Conservation (phyloP, 1,140 invertebrate species). For the Pseudomyrmex pallidus region DNA sequence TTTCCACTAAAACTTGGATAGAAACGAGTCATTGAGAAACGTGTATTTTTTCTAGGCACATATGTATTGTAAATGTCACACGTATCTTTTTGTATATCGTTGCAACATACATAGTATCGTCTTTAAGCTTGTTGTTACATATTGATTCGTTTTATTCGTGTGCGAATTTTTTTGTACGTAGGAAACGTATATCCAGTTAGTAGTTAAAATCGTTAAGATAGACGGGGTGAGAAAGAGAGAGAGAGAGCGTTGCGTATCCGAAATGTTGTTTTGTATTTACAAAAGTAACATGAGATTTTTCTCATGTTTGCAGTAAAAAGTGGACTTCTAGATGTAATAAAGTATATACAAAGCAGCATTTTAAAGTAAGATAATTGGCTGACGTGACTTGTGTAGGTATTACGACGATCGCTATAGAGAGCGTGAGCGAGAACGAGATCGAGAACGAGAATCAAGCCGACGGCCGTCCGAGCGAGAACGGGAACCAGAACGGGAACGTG, state of each 20-base stretch:
- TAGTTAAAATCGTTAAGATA: conserved; percentile 6
- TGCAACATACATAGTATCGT: conserved; percentile 2
- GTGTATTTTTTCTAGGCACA: conserved; percentile 10
- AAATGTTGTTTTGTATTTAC: conserved; percentile 34
- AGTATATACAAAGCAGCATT: conserved; percentile 55
- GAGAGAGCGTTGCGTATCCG: background rate
- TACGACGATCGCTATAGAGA: conserved; percentile 93
- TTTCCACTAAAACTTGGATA: background rate
- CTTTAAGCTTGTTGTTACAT: conserved; percentile 22
- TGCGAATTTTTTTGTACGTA: conserved; percentile 6
- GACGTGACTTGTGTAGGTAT: conserved; percentile 87
- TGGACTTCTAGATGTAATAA: conserved; percentile 35
- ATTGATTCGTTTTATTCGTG: background rate
- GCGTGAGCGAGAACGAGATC: conserved; percentile 85
- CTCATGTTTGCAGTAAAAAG: conserved; percentile 5
- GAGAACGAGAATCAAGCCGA: conserved; percentile 83
- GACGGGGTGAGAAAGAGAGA: conserved; percentile 7
- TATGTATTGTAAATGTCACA: background rate
- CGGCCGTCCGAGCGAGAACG: conserved; percentile 85
- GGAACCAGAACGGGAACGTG: conserved; percentile 88
- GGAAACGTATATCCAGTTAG: conserved; percentile 12
- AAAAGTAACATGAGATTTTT: conserved; percentile 19
- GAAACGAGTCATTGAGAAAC: background rate
- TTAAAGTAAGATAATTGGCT: conserved; percentile 79
- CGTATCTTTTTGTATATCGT: background rate